A percentile compares a stretch with the other conserved stretches of the same genome.
phyloP scores from a whole-genome alignment of 2,797 vertebrate species.

The Passerculus sandwichensis region DNA sequence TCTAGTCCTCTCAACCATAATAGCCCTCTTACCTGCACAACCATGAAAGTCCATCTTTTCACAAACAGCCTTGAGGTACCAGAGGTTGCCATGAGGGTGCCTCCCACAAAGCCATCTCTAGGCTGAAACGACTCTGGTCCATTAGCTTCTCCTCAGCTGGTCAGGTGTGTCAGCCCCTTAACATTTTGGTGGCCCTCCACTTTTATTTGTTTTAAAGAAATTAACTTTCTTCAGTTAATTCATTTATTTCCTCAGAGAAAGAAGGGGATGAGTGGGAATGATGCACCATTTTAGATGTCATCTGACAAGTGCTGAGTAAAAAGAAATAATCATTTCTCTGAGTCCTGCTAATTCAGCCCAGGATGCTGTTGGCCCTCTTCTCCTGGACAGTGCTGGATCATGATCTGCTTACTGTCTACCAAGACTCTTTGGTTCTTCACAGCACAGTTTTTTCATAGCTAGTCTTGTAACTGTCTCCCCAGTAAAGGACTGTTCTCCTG shows the following conservation, averaged over 20 bases:
- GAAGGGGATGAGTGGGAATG: rapidly evolving
- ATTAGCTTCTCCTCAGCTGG: background rate
- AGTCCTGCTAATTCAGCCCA: background rate
- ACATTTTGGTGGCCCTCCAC: background rate
- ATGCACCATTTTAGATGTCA: background rate
- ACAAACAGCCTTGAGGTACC: background rate
- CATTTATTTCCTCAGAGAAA: background rate
- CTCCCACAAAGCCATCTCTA: background rate
- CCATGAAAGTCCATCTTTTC: background rate
- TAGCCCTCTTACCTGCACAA: background rate
- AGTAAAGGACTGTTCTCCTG: background rate
- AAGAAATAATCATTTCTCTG: background rate
- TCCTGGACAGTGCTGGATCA: background rate
- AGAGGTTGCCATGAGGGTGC: background rate
- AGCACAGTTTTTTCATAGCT: background rate
- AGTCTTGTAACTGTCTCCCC: background rate
- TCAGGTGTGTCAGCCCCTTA: background rate
- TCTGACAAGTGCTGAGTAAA: background rate
- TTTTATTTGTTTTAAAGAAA: no score
- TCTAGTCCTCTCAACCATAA: background rate
- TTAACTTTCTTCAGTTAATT: background rate
- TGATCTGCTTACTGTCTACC: background rate
- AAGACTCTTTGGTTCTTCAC: background rate
- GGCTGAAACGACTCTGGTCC: background rate
- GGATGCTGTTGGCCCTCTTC: background rate